Percentiles rank a stretch among this genome's conserved stretches.
Conservation (phyloP, 1,140 invertebrate genomes). For the Formica exsecta region DNA sequence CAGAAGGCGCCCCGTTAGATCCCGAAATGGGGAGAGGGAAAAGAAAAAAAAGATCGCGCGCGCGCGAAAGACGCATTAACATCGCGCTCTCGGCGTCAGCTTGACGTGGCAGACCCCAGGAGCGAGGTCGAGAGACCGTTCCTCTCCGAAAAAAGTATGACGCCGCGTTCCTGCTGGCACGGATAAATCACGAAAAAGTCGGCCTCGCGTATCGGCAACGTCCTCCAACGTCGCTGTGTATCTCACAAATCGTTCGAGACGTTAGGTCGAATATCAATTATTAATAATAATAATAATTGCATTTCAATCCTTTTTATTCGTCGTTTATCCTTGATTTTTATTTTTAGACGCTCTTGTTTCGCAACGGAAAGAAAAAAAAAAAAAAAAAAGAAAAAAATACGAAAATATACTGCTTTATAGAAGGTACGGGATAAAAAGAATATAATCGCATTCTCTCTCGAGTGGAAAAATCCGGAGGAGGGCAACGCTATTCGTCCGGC, state of each 20-base stretch:
- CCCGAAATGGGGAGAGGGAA: neutral
- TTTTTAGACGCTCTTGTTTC: neutral
- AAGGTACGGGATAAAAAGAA: neutral
- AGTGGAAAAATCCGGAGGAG: conserved; percentile 6
- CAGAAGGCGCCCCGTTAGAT: conserved; percentile 41
- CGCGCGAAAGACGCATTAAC: conserved; percentile 52
- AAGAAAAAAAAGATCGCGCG: conserved; percentile 28
- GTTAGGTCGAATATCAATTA: neutral
- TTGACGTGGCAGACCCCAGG: conserved; percentile 64
- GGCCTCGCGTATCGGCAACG: conserved; percentile 1
- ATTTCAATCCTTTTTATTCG: neutral
- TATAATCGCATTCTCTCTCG: neutral
- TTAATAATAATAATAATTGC: neutral
- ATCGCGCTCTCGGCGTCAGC: conserved; percentile 61
- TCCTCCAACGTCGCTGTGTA: neutral
- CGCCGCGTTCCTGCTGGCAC: neutral
- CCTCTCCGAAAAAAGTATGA: conserved; percentile 36
- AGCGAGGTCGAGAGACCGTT: conserved; percentile 37
- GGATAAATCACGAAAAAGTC: conserved; percentile 55
- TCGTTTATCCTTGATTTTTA: neutral
- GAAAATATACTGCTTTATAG: neutral
- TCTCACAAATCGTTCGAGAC: neutral
- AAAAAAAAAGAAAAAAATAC: too few relatives aligned
- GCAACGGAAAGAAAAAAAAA: too few relatives aligned
- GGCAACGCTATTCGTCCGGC: conserved; percentile 20